These are phyloP conservation scores for Neomorphus geoffroyi DNA, from an alignment of 2,797 vertebrate genomes.

Conservation along the genomic window DNA sequence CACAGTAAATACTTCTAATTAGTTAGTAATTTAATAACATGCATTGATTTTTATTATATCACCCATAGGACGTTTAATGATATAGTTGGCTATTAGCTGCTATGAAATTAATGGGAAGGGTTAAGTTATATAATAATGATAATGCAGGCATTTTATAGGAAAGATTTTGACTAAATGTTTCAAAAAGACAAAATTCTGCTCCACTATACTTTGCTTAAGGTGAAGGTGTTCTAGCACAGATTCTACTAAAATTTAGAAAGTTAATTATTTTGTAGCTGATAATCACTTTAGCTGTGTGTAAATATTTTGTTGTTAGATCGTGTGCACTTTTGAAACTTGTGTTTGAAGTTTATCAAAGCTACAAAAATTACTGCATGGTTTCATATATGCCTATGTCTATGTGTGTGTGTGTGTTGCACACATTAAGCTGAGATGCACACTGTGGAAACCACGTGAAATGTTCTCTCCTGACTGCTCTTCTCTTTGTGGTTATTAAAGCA, in stretches of 20 bases:
- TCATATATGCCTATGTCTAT: background rate
- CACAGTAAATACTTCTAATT: slow-evolving; percentile 51
- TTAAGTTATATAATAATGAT: background rate
- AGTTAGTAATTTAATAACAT: slow-evolving; percentile 7
- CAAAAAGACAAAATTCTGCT: background rate
- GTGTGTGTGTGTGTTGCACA: background rate
- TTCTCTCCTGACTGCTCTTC: background rate
- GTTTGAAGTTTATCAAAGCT: background rate
- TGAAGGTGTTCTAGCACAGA: background rate
- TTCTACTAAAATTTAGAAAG: background rate
- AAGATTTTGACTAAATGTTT: background rate
- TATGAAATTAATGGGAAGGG: background rate
- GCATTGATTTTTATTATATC: slow-evolving; percentile 19
- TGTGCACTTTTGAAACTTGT: background rate
- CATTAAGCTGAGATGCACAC: background rate
- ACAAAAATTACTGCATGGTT: background rate
- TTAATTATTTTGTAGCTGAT: background rate
- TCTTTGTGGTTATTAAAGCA: background rate
- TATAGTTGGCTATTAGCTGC: slow-evolving; percentile 1
- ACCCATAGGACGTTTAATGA: background rate
- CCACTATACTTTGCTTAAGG: background rate
- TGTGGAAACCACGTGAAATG: background rate
- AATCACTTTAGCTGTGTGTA: background rate
- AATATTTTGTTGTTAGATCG: background rate
- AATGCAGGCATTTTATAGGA: background rate